These are phyloP conservation scores for Meliscaeva auricollis DNA, from an alignment of 2,888 invertebrate genomes.

Conservation along the genomic window DNA sequence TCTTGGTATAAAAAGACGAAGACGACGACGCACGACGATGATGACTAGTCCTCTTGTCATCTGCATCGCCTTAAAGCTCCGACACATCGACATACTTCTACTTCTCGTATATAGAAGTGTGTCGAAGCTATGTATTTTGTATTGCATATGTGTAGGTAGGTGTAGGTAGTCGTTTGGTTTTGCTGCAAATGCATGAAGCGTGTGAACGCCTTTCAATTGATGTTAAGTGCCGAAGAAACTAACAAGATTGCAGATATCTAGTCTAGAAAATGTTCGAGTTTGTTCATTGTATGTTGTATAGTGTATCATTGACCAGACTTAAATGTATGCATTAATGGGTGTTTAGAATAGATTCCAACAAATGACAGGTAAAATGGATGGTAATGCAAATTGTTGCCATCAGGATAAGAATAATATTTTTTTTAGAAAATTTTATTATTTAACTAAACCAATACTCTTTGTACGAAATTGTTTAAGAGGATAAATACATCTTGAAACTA, in stretches of 20 bases:
- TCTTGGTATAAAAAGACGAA: neutral
- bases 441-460: too few species aligned
- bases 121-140: too few species aligned
- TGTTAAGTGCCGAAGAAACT: constrained; percentile 33
- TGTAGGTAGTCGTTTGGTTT: neutral
- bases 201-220: constrained; percentile 51
- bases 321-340: neutral
- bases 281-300: constrained; percentile 1
- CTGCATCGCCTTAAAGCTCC: neutral
- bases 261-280: neutral
- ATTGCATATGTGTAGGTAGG: too few species aligned
- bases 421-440: too few species aligned
- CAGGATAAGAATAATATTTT: too few species aligned
- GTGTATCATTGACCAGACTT: constrained; percentile 9
- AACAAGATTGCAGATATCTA: constrained; percentile 28
- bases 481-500: too few species aligned
- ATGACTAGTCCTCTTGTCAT: constrained; percentile 3
- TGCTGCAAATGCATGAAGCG: constrained; percentile 25
- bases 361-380: neutral
- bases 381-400: constrained; percentile 1
- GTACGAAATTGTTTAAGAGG: too few species aligned
- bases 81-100: neutral
- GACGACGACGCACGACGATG: neutral
- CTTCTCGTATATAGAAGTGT: neutral
- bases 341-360: neutral